These are phyloP conservation scores for Sweltsa coloradensis DNA, from an alignment of 1,140 invertebrate genomes.

Conservation along the genomic window DNA sequence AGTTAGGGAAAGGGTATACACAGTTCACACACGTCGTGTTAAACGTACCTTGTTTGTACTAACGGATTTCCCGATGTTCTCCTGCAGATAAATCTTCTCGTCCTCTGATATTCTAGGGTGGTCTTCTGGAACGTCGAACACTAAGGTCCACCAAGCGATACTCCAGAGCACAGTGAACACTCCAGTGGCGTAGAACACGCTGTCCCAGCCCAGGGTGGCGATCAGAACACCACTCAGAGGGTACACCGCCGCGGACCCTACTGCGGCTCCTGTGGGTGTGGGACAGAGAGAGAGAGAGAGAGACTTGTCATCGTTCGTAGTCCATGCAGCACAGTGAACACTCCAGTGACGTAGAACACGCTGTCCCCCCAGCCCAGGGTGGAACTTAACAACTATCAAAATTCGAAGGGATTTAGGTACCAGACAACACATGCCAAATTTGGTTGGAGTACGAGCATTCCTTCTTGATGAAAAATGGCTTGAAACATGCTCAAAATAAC, in stretches of 20 bases:
- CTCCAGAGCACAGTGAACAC: slow-evolving; percentile 30
- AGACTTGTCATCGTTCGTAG: slow-evolving; percentile 12
- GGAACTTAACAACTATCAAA: no score
- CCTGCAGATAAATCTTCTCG: slow-evolving; percentile 25
- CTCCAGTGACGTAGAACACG: no score
- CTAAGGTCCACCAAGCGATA: slow-evolving; percentile 19
- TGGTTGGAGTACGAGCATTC: no score
- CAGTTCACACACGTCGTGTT: background rate
- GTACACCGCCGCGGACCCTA: slow-evolving; percentile 27
- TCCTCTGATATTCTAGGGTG: slow-evolving; percentile 37
- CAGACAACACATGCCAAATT: no score
- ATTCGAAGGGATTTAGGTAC: no score
- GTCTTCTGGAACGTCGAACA: slow-evolving; percentile 26
- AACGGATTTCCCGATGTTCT: slow-evolving; percentile 2
- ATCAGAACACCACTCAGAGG: slow-evolving; percentile 20
- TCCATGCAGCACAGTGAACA: no score
- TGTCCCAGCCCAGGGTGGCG: slow-evolving; percentile 25
- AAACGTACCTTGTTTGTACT: background rate
- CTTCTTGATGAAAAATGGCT: no score
- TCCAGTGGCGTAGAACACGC: slow-evolving; percentile 26
- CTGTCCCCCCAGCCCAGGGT: no score
- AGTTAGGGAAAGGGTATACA: no score
- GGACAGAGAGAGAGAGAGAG: background rate
- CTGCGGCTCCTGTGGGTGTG: slow-evolving; percentile 17
- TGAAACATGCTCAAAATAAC: no score